phyloP scores from a whole-genome alignment of 2,797 vertebrate species.

The Neosalanx taihuensis region DNA sequence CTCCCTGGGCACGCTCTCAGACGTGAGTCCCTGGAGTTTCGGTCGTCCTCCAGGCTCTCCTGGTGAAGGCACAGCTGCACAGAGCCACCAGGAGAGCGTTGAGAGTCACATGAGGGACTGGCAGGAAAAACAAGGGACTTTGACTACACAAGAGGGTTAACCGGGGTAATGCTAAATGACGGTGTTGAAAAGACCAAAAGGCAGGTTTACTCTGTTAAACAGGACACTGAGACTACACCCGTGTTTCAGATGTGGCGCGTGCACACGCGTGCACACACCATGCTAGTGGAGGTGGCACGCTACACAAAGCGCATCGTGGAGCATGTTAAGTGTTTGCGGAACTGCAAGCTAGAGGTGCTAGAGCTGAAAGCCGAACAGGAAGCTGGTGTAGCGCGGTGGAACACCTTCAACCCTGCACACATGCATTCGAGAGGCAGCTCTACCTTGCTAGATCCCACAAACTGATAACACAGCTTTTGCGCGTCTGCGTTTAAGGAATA shows the following conservation, averaged over 20 bases:
- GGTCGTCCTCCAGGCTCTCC: slow-evolving; percentile 54
- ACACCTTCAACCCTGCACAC: slow-evolving; percentile 27
- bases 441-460: slow-evolving; percentile 61
- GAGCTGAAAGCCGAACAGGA: slow-evolving; percentile 62
- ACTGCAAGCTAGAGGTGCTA: slow-evolving; percentile 61
- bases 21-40: slow-evolving; percentile 57
- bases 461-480: slow-evolving; percentile 46
- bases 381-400: slow-evolving; percentile 60
- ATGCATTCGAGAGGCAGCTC: slow-evolving; percentile 34
- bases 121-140: slow-evolving; percentile 57
- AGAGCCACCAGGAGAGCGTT: slow-evolving; percentile 46
- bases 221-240: slow-evolving; percentile 61
- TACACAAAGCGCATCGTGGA: slow-evolving; percentile 53
- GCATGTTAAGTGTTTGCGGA: slow-evolving; percentile 54
- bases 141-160: background rate
- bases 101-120: slow-evolving; percentile 59
- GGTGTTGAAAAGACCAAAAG: slow-evolving; percentile 64
- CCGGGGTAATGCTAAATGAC: background rate
- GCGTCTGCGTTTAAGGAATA: background rate
- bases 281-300: slow-evolving; percentile 52
- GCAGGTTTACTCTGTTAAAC: slow-evolving; percentile 71
- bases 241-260: background rate
- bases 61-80: slow-evolving; percentile 50
- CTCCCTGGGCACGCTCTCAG: slow-evolving; percentile 53
- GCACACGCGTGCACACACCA: slow-evolving; percentile 1